Evolutionary conservation across 2,888 invertebrate genomes (phyloP), one percentile per base, ranked within the genome.

Genomic region (Ametastegia equiseti): DNA sequence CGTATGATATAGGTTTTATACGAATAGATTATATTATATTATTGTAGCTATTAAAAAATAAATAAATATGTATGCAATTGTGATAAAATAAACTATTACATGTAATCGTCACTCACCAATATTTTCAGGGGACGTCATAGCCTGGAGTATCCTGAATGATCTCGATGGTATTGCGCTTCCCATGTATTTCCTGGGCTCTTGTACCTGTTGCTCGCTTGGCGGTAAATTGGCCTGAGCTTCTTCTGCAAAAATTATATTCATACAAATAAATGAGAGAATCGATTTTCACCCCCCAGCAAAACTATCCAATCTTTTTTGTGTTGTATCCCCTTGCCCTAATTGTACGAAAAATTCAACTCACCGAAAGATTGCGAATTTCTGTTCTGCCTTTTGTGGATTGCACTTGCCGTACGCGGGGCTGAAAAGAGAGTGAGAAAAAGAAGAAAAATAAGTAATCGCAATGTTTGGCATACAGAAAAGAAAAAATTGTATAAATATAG

Each of bases 161-260:
- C 96, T 94, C 84, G 96, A 96, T 80, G 97, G 97, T 91, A 97
- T 97, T 85, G 95, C 94, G 88, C 95, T 95, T 80, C 97, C 97
- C 88, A 94, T 95, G 88, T 96, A 96, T 89, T 95, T 95, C 89
- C 94, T 95, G 69, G 95, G 95, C 89, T 95, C 95, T 83, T 92
- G 94, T 80, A 93, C 95, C 82, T 92, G 92, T 87, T 95, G 95
- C 90, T 95, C 94, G 88, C 95, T 95, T 69, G 95, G 94, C 84
- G 94, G 95, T 81, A 95, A 86, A 86, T 93, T 93, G 4, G 88
- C 87, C 80, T 89, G 90, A 23, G 84, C 82, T 82, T 85, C 85
- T 30, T 86, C 85, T 86, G 82, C 78, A 11, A 57, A 36, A 33
- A 77, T 78, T 63, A 3, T 19, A 4, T 27, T 4, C n/a, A 60